Conservation (phyloP, 1,140 invertebrate species). For the Sminthurides bifidus region DNA sequence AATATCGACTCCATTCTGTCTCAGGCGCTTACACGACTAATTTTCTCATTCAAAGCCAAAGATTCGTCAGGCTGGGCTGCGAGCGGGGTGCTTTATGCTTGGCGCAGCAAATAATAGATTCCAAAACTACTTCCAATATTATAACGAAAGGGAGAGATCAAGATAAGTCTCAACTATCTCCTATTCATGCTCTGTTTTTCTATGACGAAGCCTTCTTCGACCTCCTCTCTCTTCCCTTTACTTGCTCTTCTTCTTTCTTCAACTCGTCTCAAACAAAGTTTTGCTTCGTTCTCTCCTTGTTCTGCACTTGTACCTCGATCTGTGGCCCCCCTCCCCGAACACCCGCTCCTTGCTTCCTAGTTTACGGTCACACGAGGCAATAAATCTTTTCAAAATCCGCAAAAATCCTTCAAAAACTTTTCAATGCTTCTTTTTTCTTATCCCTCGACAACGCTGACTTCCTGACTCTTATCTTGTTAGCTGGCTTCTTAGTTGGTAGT, state of each 20-base stretch:
- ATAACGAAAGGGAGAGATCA: too few relatives aligned
- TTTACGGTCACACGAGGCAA: slow-evolving; percentile 17
- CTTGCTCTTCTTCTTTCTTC: not conserved
- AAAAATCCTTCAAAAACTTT: slow-evolving; percentile 25
- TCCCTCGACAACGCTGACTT: slow-evolving; percentile 22
- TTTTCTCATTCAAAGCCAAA: too few relatives aligned
- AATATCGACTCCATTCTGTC: too few relatives aligned
- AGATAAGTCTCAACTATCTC: too few relatives aligned
- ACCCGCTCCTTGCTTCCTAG: not conserved
- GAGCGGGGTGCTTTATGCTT: too few relatives aligned
- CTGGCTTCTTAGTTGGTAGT: too few relatives aligned
- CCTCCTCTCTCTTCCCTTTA: not conserved
- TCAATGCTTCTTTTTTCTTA: slow-evolving; percentile 15
- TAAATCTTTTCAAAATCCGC: slow-evolving; percentile 28
- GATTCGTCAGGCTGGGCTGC: too few relatives aligned
- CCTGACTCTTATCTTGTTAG: slow-evolving; percentile 14
- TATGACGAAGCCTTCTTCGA: not conserved
- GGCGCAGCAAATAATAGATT: too few relatives aligned
- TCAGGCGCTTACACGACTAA: too few relatives aligned
- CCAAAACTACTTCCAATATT: too few relatives aligned
- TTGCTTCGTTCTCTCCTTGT: not conserved
- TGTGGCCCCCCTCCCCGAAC: not conserved
- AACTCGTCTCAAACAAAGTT: not conserved
- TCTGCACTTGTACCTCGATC: not conserved
- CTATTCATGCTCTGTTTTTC: too few relatives aligned